phyloP scores from a whole-genome alignment of 2,113 vertebrate species.

The Leptobrachium leishanense region DNA sequence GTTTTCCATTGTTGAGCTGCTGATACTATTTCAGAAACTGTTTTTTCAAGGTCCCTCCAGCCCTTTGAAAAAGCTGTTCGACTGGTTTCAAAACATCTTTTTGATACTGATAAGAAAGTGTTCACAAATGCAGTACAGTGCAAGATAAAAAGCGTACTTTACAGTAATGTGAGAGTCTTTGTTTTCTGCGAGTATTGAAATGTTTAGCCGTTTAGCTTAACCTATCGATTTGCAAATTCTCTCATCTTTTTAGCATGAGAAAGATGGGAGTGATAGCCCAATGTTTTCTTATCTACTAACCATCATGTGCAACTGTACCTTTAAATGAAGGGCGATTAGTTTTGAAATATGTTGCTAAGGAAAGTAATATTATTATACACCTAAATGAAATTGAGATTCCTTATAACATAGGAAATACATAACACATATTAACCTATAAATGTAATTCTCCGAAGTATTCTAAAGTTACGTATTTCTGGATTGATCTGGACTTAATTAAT shows the following conservation, averaged over 20 bases:
- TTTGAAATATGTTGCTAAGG: no score
- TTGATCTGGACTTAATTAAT: no score
- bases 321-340: no score
- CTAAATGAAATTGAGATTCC: no score
- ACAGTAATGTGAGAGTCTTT: conserved; percentile 16
- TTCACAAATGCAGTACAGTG: conserved; percentile 60
- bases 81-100: conserved; percentile 78
- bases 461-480: no score
- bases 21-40: conserved; percentile 66
- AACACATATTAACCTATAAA: no score
- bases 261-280: neutral
- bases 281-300: neutral
- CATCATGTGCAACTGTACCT: no score
- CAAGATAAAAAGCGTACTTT: conserved; percentile 52
- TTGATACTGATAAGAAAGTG: conserved; percentile 67
- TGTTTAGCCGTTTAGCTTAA: conserved; percentile 17
- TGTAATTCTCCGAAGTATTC: no score
- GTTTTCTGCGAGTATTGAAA: conserved; percentile 16
- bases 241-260: neutral
- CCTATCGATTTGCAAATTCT: neutral
- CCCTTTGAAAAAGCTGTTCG: conserved; percentile 66
- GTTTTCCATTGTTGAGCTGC: conserved; percentile 50
- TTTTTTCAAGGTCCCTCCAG: conserved; percentile 68
- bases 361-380: no score
- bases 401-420: no score